Evolutionary conservation across 2,797 vertebrate species (phyloP), one percentile per base, ranked within the genome.

Genomic region (Gymnocypris eckloni): DNA sequence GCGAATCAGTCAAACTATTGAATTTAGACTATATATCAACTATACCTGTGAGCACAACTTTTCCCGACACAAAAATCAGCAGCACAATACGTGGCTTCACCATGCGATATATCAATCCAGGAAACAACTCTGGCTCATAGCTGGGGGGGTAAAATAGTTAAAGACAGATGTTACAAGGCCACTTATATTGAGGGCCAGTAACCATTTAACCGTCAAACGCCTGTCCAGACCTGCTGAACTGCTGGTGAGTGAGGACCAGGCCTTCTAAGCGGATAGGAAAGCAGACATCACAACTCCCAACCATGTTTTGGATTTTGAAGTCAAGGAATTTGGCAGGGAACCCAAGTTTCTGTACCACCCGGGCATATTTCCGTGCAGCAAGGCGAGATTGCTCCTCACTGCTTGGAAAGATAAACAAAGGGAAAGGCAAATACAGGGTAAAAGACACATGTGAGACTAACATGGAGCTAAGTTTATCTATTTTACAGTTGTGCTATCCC

Each of bases 231-330:
- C 97, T 99, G 95, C 96, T 97, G 93, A 99, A 99, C 92, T 98
- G 98, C 83, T 97, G 97, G 89, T 99, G 98, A 25, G 96, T 97
- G 52, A 99, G 94, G n/a, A 97, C 96, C 91, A 99, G 93, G 7
- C 97, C 96, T 88, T 99, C 98, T 90, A 99, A 92, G 2, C 96
- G 93, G 91, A 99, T 98, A 79, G 97, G 96, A 88, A 99, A 99
- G 86, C 94, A 97, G 37, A 99, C 98, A 0, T 99, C 98, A 72
- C 98, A 99, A 92, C 97, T 99, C 25, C 96, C 98, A 90, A 99
- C 98, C 97, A 99, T 99, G 91, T 99, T 99, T 94, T 99, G 98
- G 89, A 99, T 97, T 92, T 98, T 99, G 87, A 99, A 99, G 92
- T 98, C 97, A 66, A 99, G 92, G 92, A 99, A 99, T 89, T 96